phyloP scores from a whole-genome alignment of 2,888 invertebrate genomes.

The Euplexia lucipara region DNA sequence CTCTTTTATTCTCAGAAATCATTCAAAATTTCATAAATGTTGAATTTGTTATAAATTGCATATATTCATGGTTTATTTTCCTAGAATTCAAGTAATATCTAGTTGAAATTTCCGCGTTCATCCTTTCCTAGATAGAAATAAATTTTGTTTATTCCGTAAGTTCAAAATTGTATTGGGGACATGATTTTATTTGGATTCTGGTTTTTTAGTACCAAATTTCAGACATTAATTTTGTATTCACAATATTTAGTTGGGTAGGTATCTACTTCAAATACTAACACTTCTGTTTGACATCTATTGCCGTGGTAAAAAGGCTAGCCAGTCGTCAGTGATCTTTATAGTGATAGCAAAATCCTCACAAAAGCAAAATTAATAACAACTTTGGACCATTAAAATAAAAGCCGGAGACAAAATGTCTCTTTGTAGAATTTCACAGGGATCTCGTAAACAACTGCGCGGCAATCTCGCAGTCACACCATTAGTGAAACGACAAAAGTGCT shows the following conservation, averaged over 20 bases:
- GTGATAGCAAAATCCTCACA: background rate
- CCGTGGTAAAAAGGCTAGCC: background rate
- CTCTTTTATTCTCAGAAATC: slow-evolving; percentile 1
- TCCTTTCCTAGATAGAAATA: too few species aligned
- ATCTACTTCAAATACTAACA: too few species aligned
- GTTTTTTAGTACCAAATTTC: background rate
- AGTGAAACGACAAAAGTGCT: slow-evolving; percentile 39
- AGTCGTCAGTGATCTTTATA: background rate
- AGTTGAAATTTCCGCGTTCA: background rate
- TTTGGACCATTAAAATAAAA: background rate
- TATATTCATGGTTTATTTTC: background rate
- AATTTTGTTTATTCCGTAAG: background rate
- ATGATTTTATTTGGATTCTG: background rate
- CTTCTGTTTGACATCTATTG: background rate
- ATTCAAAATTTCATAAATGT: background rate
- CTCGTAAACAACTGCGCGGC: slow-evolving; percentile 27
- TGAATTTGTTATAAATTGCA: background rate
- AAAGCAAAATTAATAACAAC: background rate
- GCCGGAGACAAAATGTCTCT: background rate
- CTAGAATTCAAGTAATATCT: too few species aligned
- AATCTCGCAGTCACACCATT: slow-evolving; percentile 39
- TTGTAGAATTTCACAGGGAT: slow-evolving; percentile 19
- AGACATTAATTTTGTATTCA: too few species aligned
- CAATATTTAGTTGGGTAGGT: too few species aligned
- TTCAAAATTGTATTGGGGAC: background rate